A percentile compares a stretch with the other conserved stretches of the same genome.
Conservation (phyloP, 1,140 invertebrate genomes). For the Hyles vespertilio region DNA sequence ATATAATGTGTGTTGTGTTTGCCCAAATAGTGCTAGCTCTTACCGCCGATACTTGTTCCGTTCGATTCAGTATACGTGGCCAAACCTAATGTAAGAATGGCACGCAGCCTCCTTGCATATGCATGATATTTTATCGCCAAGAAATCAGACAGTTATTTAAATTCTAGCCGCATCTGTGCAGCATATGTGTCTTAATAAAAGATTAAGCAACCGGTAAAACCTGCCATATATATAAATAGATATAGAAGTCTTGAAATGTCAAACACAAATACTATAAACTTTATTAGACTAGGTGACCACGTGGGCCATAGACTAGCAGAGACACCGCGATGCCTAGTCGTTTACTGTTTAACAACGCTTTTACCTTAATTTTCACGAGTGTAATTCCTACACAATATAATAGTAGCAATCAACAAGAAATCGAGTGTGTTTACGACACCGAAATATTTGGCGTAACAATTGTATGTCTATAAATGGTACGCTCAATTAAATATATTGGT, state of each 20-base stretch:
- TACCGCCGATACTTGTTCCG: conserved; percentile 18
- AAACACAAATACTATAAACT: conserved; percentile 1
- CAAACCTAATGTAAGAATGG: background rate
- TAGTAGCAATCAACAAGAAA: no score
- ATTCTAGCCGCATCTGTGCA: conserved; percentile 29
- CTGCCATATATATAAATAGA: conserved; percentile 24
- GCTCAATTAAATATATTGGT: no score
- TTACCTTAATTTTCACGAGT: no score
- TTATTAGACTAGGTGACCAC: background rate
- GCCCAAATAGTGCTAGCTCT: conserved; percentile 37
- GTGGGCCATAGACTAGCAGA: no score
- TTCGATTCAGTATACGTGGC: conserved; percentile 2
- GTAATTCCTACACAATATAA: no score
- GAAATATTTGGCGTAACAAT: no score
- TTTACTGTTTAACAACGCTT: no score
- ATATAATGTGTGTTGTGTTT: conserved; percentile 46
- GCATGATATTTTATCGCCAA: conserved; percentile 21
- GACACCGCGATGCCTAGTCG: no score
- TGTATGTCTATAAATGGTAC: no score
- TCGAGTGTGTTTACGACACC: no score
- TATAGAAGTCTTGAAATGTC: conserved; percentile 8
- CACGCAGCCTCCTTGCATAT: conserved; percentile 9
- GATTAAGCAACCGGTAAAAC: conserved; percentile 33
- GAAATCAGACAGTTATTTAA: conserved; percentile 26
- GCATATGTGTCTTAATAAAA: conserved; percentile 37